A percentile compares a stretch with the other conserved stretches of the same genome.
Evolutionary conservation across 1,140 invertebrate species (phyloP).

Genomic region (Nylanderia fulva): DNA sequence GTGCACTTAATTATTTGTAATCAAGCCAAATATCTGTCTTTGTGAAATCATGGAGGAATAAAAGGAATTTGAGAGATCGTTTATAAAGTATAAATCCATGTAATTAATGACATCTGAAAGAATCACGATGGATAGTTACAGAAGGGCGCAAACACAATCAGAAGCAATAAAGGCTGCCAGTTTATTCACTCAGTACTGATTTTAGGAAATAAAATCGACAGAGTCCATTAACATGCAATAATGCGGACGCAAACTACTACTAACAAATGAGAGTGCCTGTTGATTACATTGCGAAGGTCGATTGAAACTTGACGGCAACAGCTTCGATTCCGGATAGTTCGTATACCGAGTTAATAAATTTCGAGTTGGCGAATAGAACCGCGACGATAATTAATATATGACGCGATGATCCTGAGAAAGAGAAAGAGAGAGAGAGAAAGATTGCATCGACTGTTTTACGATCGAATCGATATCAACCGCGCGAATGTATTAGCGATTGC

Average conservation of each 20-base stretch:
- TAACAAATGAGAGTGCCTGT: slow-evolving; percentile 36
- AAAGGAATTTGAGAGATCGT: not conserved
- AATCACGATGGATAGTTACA: slow-evolving; percentile 45
- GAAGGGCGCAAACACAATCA: slow-evolving; percentile 5
- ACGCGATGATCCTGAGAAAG: slow-evolving; percentile 51
- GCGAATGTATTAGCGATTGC: slow-evolving; percentile 12
- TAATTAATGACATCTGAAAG: slow-evolving; percentile 41
- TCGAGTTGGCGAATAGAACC: slow-evolving; percentile 32
- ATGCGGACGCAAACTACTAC: slow-evolving; percentile 7
- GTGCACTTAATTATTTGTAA: slow-evolving; percentile 32
- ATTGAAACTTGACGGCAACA: slow-evolving; percentile 33
- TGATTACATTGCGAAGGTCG: slow-evolving; percentile 33
- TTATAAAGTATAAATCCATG: slow-evolving; percentile 19
- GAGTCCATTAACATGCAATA: slow-evolving; percentile 42
- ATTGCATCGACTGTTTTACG: slow-evolving; percentile 39
- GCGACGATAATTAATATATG: slow-evolving; percentile 61
- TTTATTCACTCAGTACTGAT: slow-evolving; percentile 33
- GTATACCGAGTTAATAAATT: slow-evolving; percentile 46
- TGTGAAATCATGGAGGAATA: not conserved
- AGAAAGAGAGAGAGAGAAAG: not conserved
- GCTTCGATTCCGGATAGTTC: slow-evolving; percentile 10
- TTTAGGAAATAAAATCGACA: slow-evolving; percentile 28
- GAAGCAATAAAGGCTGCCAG: slow-evolving; percentile 8
- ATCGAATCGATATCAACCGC: not conserved
- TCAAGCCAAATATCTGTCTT: slow-evolving; percentile 7